Evolutionary conservation across 2,888 invertebrate species (phyloP).

Genomic region (Drosophila kambysellisi): DNA sequence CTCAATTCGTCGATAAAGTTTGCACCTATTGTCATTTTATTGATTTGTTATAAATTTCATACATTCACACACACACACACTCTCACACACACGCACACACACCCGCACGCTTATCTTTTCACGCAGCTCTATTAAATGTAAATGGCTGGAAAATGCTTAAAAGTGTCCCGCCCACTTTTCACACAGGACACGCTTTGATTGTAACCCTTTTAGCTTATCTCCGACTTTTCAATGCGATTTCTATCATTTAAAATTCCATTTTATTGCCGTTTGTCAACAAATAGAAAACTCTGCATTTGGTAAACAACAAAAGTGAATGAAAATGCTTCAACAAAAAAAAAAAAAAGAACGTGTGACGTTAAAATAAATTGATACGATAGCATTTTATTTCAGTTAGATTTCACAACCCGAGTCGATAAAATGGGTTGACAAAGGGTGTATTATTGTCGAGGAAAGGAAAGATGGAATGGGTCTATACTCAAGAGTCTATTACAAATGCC

Average conservation of each 20-base stretch:
- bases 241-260: constrained; percentile 77
- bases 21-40: constrained; percentile 79
- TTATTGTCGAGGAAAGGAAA: not conserved
- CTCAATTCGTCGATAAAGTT: constrained; percentile 64
- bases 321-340: not conserved
- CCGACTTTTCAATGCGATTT: constrained; percentile 70
- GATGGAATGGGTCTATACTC: not conserved
- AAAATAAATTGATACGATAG: constrained; percentile 73
- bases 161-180: constrained; percentile 52
- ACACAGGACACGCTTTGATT: constrained; percentile 48
- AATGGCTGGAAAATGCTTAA: constrained; percentile 70
- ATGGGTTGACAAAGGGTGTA: not conserved
- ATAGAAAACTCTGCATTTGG: constrained; percentile 45
- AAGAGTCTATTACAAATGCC: not conserved
- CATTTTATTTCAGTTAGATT: constrained; percentile 24
- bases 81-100: constrained; percentile 22
- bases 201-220: constrained; percentile 71
- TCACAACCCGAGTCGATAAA: not conserved
- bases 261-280: constrained; percentile 68
- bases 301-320: constrained; percentile 29
- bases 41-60: constrained; percentile 78
- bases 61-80: constrained; percentile 45
- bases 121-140: constrained; percentile 72
- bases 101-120: constrained; percentile 60
- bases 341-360: constrained; percentile 41